phyloP scores from a whole-genome alignment of 2,888 invertebrate species.

The Caenorhabditis sp. region DNA sequence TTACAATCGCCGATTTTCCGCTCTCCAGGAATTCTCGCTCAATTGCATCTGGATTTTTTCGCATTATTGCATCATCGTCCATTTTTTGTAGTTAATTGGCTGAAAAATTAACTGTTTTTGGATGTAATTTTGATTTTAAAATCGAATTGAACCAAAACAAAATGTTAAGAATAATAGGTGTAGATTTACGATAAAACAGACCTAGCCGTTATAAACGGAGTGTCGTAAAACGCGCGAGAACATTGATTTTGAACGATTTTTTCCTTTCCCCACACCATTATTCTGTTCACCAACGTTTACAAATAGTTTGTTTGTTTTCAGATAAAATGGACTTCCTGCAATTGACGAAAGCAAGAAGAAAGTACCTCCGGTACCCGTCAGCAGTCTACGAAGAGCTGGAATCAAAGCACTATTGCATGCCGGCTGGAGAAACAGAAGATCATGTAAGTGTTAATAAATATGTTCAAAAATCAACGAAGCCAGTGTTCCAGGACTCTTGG shows the following conservation, averaged over 20 bases:
- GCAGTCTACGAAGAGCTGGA: slow-evolving; percentile 43
- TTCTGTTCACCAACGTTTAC: background rate
- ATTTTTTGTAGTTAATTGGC: slow-evolving; percentile 2
- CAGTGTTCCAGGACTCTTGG: slow-evolving; percentile 60
- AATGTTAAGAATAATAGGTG: background rate
- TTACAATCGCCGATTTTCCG: slow-evolving; percentile 55
- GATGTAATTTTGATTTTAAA: too few relatives aligned
- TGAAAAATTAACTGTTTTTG: slow-evolving; percentile 6
- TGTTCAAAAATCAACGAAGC: background rate
- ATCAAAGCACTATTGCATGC: slow-evolving; percentile 56
- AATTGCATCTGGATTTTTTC: slow-evolving; percentile 58
- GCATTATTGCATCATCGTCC: slow-evolving; percentile 56
- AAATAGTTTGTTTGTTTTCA: background rate
- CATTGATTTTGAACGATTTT: slow-evolving; percentile 14
- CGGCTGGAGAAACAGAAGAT: slow-evolving; percentile 34
- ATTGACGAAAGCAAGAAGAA: slow-evolving; percentile 15
- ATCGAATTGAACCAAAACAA: slow-evolving; percentile 2
- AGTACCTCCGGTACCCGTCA: slow-evolving; percentile 33
- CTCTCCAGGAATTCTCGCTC: slow-evolving; percentile 58
- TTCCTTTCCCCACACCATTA: background rate
- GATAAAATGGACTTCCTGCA: slow-evolving; percentile 38
- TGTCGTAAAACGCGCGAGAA: slow-evolving; percentile 47
- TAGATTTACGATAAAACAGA: slow-evolving; percentile 46
- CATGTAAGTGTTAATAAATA: slow-evolving; percentile 20
- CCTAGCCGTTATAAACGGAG: slow-evolving; percentile 31